Evolutionary conservation across 2,113 vertebrate genomes (phyloP), one percentile per base, ranked within the genome.

Genomic region (Scatophagus argus): DNA sequence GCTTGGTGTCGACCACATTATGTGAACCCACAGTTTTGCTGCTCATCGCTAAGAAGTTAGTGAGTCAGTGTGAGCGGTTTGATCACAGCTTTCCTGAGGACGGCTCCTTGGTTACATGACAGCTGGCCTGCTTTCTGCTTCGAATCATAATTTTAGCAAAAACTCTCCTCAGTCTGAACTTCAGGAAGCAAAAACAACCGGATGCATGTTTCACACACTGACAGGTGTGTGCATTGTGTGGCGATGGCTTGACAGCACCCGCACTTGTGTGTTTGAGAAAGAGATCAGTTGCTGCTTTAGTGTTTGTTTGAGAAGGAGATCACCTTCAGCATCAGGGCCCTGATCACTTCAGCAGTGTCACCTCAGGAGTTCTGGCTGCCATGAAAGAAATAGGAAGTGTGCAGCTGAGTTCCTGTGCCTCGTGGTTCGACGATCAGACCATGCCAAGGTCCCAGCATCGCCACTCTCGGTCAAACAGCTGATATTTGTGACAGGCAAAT

Each of bases 101-200:
- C 11, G 3, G 55, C 61, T 46, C 47, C 61, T 72, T 58, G 39
- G 62, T 77, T 49, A 54, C 75, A 63, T 77, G 77, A 86, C 83
- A 87, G 77, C 66, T 78, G 79, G 67, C 70, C 75, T 66, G 78
- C 52, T 82, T 87, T 89, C 72, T 66, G 82, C 77, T 64, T 38
- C 66, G 32, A 58, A 59, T 82, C 36, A 29, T 65, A 36, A 74
- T 67, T 73, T 78, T 25, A 62, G n/a, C 27, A 19, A 58, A 73
- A 64, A 19, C 51, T 47, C 31, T 46, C 41, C 34, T 61, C 63
- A 74, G 72, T 68, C 36, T 27, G 41, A 77, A 61, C 14, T 29
- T 41, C n/a, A 23, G 52, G 49, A 70, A 36, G 44, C 38, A 77
- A n/a, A 58, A 55, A 73, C 31, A 59, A 49, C 23, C 4, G n/a